These are phyloP conservation scores for Myiozetetes cayanensis DNA, from an alignment of 2,113 vertebrate species.

Conservation along the genomic window DNA sequence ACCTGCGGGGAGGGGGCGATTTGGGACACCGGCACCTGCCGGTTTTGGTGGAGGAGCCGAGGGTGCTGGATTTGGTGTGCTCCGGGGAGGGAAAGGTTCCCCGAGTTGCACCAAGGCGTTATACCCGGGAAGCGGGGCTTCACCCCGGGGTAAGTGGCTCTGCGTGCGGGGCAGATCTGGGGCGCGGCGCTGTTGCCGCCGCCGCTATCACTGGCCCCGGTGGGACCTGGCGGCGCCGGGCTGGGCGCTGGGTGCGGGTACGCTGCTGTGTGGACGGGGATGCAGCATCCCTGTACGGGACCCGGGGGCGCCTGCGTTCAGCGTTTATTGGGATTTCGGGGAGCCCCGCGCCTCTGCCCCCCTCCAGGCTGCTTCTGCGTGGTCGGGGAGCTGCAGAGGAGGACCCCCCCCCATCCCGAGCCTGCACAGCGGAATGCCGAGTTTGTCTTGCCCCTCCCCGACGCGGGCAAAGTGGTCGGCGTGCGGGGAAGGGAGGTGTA, in stretches of 20 bases:
- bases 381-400: not conserved
- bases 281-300: not conserved
- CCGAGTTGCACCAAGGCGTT: not conserved
- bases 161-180: not conserved
- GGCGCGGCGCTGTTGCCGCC: not conserved
- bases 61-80: not conserved
- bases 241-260: too few species aligned
- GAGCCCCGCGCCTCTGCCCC: not conserved
- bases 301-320: rapidly evolving
- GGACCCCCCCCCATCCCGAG: rapidly evolving
- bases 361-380: not conserved
- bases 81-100: too few species aligned
- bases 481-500: not conserved
- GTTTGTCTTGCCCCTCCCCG: rapidly evolving
- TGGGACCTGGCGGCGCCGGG: not conserved
- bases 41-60: not conserved
- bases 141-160: not conserved
- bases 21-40: not conserved
- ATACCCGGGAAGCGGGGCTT: not conserved
- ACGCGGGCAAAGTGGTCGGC: rapidly evolving
- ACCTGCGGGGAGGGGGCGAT: not conserved
- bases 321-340: not conserved
- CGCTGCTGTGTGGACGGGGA: not conserved
- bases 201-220: not conserved
- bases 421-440: rapidly evolving